Evolutionary conservation across 2,113 vertebrate species (phyloP).

Genomic region (Romanogobio albipinnatus): DNA sequence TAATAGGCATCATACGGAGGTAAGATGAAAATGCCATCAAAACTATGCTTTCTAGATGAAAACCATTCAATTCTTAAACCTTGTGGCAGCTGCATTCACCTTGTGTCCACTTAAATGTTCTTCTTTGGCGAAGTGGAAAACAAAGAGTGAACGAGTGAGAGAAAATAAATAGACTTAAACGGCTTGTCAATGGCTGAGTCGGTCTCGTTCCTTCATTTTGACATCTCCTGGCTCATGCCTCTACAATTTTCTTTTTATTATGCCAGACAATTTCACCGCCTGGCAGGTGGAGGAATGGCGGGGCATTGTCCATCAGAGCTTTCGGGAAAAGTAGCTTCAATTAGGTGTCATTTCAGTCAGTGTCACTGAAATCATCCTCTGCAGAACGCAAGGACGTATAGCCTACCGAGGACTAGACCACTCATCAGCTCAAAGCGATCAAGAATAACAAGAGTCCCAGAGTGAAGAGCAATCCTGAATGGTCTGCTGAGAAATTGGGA

Average conservation of each 20-base stretch:
- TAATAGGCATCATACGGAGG: neutral
- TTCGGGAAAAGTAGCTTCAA: conserved; percentile 67
- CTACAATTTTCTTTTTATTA: conserved; percentile 86
- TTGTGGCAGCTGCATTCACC: neutral
- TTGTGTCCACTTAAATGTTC: conserved; percentile 31
- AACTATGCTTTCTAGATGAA: conserved; percentile 26
- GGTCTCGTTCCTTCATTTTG: conserved; percentile 58
- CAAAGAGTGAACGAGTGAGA: conserved; percentile 43
- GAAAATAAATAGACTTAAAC: conserved; percentile 57
- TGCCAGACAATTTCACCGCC: conserved; percentile 74
- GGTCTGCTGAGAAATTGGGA: conserved; percentile 56
- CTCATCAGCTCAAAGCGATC: conserved; percentile 71
- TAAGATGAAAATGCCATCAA: neutral
- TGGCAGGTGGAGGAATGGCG: conserved; percentile 66
- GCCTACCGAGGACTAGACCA: conserved; percentile 57
- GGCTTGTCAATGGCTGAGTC: conserved; percentile 58
- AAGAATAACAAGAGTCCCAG: conserved; percentile 63
- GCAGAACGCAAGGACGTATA: conserved; percentile 68
- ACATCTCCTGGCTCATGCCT: conserved; percentile 77
- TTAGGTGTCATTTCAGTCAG: conserved; percentile 72
- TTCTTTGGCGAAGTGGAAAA: conserved; percentile 13
- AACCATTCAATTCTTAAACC: neutral
- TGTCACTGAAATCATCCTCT: conserved; percentile 68
- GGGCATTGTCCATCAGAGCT: conserved; percentile 79
- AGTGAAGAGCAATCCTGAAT: conserved; percentile 57